A percentile compares a stretch with the other conserved stretches of the same genome.
Evolutionary conservation across 2,797 vertebrate genomes (phyloP).

Genomic region (Chloroceryle amazona): DNA sequence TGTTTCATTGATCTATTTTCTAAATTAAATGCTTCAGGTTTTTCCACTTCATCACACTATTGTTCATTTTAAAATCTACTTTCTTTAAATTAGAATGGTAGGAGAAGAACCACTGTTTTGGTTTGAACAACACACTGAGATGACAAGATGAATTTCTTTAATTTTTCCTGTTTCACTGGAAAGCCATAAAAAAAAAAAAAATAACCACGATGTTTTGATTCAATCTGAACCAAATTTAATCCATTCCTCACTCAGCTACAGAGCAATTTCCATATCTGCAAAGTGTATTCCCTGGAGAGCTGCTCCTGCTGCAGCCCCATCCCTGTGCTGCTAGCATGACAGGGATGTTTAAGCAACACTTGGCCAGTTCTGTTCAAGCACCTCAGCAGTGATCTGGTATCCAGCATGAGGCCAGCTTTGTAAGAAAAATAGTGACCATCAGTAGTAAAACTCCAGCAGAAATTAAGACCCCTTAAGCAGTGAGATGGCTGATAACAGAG

Average conservation of each 20-base stretch:
- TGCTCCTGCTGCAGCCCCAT: accelerated
- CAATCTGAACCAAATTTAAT: slow-evolving; percentile 18
- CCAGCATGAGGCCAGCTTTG: background rate
- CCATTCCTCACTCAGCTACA: background rate
- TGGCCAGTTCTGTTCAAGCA: background rate
- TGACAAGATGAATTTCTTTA: slow-evolving; percentile 39
- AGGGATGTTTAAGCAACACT: background rate
- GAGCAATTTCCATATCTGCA: background rate
- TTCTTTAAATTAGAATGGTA: background rate
- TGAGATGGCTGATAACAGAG: background rate
- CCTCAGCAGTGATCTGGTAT: background rate
- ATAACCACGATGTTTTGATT: background rate
- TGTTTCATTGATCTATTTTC: slow-evolving; percentile 13
- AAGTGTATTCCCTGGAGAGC: background rate
- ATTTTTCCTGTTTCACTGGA: slow-evolving; percentile 14
- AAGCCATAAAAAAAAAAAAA: background rate
- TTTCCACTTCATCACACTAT: slow-evolving; percentile 22
- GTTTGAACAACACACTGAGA: background rate
- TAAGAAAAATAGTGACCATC: accelerated
- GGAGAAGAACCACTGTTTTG: background rate
- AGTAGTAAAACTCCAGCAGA: background rate
- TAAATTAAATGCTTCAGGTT: slow-evolving; percentile 51
- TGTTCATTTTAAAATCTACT: background rate
- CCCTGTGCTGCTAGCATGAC: accelerated
- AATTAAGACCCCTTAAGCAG: background rate